These are phyloP conservation scores for Capreolus pygargus DNA, from an alignment of 2,113 vertebrate genomes.

Conservation along the genomic window DNA sequence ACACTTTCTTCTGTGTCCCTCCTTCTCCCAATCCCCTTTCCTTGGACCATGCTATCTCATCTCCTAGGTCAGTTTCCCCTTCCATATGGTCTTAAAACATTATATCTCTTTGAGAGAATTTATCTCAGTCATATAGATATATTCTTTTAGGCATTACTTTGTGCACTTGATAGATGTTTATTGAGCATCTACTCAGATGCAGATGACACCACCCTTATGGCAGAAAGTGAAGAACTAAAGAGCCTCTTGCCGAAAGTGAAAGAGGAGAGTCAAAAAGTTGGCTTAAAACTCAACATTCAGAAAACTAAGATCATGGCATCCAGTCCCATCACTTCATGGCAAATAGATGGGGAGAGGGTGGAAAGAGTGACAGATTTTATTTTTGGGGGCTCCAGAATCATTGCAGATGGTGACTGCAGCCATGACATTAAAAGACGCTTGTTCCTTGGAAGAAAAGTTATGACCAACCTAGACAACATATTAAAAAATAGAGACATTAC, in stretches of 20 bases:
- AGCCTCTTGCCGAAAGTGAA: not conserved
- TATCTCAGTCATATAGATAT: not conserved
- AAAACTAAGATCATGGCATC: not conserved
- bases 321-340: not conserved
- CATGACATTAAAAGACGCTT: fast-evolving
- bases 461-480: not conserved
- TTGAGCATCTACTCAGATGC: not conserved
- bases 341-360: not conserved
- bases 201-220: not conserved
- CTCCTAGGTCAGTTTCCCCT: not conserved
- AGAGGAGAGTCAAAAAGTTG: not conserved
- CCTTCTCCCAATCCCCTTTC: not conserved
- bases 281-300: not conserved
- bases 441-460: not conserved
- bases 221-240: not conserved
- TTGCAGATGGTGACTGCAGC: not conserved
- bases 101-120: not conserved
- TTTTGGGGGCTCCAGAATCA: not conserved
- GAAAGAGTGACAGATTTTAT: not conserved
- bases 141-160: not conserved
- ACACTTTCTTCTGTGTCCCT: not conserved
- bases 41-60: not conserved
- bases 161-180: not conserved
- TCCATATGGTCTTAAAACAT: not conserved
- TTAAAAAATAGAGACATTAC: not conserved